Conservation (phyloP, 2,797 vertebrate genomes). For the Premnoplex brunnescens region DNA sequence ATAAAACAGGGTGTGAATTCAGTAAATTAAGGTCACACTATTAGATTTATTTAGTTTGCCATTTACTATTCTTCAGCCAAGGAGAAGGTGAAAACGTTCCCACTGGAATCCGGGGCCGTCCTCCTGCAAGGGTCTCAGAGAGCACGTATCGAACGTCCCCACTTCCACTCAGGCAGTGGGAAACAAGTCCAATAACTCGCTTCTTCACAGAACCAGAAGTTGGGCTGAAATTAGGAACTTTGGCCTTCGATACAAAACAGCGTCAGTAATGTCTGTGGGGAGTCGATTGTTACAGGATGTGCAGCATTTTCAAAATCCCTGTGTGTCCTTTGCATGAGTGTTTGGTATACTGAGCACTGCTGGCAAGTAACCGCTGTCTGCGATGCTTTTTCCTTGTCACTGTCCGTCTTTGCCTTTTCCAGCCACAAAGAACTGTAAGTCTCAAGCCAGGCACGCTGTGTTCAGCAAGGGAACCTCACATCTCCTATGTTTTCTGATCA, state of each 20-base stretch:
- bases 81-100: conserved; percentile 5
- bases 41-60: conserved; percentile 70
- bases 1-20: conserved; percentile 62
- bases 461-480: conserved; percentile 67
- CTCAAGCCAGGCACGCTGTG: conserved; percentile 62
- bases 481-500: conserved; percentile 68
- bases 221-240: conserved; percentile 78
- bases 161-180: conserved; percentile 42
- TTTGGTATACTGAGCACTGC: conserved; percentile 70
- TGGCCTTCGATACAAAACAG: conserved; percentile 77
- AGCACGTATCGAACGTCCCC: not conserved
- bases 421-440: conserved; percentile 60
- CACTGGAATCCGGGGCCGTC: conserved; percentile 10
- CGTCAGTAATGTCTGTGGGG: conserved; percentile 67
- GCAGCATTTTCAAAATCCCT: conserved; percentile 81
- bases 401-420: conserved; percentile 47
- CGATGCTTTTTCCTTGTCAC: not conserved
- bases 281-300: conserved; percentile 73
- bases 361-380: conserved; percentile 37
- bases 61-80: conserved; percentile 64
- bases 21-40: conserved; percentile 67
- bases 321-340: conserved; percentile 69
- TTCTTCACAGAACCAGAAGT: conserved; percentile 72
- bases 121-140: conserved; percentile 55
- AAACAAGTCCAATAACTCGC: conserved; percentile 36